These are phyloP conservation scores for Acrobasis repandana DNA, from an alignment of 2,888 invertebrate species.

Conservation along the genomic window DNA sequence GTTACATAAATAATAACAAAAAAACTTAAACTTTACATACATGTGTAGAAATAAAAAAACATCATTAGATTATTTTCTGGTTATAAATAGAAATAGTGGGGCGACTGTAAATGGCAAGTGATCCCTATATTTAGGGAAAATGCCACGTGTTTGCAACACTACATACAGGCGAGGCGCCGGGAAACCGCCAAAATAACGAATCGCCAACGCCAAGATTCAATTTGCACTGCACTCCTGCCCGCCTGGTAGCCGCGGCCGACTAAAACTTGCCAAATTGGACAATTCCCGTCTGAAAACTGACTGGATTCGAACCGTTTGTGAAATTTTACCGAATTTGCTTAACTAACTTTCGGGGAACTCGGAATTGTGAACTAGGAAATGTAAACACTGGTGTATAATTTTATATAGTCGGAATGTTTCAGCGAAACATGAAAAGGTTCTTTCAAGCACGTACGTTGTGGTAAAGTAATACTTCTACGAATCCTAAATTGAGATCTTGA, in stretches of 20 bases:
- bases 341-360: constrained; percentile 28
- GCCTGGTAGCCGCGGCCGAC: constrained; percentile 44
- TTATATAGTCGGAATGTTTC: background rate
- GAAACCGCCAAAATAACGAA: constrained; percentile 47
- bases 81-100: too few species aligned
- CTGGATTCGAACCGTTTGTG: constrained; percentile 30
- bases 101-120: too few species aligned
- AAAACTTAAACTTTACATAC: too few species aligned
- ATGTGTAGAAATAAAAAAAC: too few species aligned
- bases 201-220: constrained; percentile 60
- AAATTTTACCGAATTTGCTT: constrained; percentile 33
- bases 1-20: too few species aligned
- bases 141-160: background rate
- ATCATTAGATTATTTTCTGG: too few species aligned
- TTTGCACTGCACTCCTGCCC: constrained; percentile 57
- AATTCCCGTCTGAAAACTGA: constrained; percentile 44
- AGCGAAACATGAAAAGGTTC: too few species aligned
- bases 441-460: too few species aligned
- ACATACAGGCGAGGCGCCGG: constrained; percentile 29
- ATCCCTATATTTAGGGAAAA: background rate
- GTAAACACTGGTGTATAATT: constrained; percentile 1
- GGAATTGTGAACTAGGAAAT: background rate
- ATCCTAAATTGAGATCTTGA: too few species aligned
- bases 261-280: constrained; percentile 63
- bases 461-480: too few species aligned